phyloP scores from a whole-genome alignment of 2,888 invertebrate genomes.

The Stegophylla sp. region DNA sequence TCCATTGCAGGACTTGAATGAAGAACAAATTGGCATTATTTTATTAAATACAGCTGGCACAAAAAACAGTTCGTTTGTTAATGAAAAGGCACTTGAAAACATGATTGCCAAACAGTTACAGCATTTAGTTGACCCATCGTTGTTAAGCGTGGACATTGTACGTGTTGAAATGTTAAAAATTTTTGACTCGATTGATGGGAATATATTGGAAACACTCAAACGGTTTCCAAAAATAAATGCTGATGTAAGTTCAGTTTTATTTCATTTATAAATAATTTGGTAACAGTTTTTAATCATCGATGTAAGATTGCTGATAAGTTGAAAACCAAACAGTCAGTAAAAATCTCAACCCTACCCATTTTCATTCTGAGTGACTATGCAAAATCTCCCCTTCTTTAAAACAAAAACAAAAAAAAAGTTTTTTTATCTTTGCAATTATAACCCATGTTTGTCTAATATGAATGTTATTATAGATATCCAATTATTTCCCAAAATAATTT shows the following conservation, averaged over 20 bases:
- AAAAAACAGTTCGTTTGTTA: constrained; percentile 32
- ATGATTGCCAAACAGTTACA: constrained; percentile 29
- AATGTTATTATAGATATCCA: too few species aligned
- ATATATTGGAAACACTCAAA: not conserved
- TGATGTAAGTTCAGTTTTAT: not conserved
- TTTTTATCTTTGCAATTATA: too few species aligned
- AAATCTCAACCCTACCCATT: too few species aligned
- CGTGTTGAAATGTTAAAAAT: constrained; percentile 40
- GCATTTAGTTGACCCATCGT: constrained; percentile 32
- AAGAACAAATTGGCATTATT: constrained; percentile 29
- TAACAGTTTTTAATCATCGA: not conserved
- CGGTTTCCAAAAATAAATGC: not conserved
- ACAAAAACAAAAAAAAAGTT: not conserved
- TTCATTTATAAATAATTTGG: not conserved
- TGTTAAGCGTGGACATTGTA: constrained; percentile 27
- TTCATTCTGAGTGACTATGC: not conserved
- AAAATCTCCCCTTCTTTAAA: not conserved
- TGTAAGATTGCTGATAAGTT: too few species aligned
- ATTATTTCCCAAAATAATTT: too few species aligned
- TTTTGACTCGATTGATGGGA: constrained; percentile 21
- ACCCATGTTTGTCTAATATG: too few species aligned
- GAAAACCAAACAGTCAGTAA: too few species aligned
- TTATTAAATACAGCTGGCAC: constrained; percentile 35
- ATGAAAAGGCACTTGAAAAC: constrained; percentile 33
- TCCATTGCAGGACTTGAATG: constrained; percentile 10